These are phyloP conservation scores for Spodoptera littoralis DNA, from an alignment of 2,888 invertebrate species.

Conservation along the genomic window DNA sequence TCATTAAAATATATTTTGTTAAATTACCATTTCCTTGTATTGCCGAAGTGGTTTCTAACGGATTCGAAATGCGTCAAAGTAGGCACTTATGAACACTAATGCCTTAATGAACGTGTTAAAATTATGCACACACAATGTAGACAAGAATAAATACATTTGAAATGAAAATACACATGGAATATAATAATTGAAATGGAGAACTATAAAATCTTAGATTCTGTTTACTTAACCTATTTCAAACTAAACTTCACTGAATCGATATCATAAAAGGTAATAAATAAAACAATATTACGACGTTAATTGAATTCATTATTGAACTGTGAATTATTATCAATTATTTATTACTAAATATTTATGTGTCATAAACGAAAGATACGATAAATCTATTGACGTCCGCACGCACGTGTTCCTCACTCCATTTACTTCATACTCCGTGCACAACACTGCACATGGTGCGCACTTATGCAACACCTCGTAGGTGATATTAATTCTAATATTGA, in stretches of 20 bases:
- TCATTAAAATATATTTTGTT: conserved; percentile 13
- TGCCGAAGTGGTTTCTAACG: conserved; percentile 44
- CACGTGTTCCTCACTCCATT: conserved; percentile 17
- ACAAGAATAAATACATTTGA: conserved; percentile 51
- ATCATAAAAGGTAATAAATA: background rate
- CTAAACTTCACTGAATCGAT: too few relatives aligned
- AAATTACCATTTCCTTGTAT: conserved; percentile 28
- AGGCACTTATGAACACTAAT: conserved; percentile 51
- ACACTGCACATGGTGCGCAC: conserved; percentile 33
- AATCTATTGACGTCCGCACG: background rate
- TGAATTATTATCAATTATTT: too few relatives aligned
- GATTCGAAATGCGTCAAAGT: conserved; percentile 28
- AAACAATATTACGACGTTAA: background rate
- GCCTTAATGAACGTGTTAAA: conserved; percentile 55
- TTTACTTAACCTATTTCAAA: too few relatives aligned
- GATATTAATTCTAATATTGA: conserved; percentile 49
- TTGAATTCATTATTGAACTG: too few relatives aligned
- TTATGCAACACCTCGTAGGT: conserved; percentile 47
- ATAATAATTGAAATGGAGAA: conserved; percentile 7
- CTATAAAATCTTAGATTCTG: too few relatives aligned
- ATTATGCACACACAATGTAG: conserved; percentile 58
- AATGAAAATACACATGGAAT: conserved; percentile 23
- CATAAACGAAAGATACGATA: background rate
- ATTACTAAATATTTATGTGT: background rate
- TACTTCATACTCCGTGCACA: conserved; percentile 5